These are phyloP conservation scores for Philopedon plagiatum DNA, from an alignment of 2,888 invertebrate species.

Conservation along the genomic window DNA sequence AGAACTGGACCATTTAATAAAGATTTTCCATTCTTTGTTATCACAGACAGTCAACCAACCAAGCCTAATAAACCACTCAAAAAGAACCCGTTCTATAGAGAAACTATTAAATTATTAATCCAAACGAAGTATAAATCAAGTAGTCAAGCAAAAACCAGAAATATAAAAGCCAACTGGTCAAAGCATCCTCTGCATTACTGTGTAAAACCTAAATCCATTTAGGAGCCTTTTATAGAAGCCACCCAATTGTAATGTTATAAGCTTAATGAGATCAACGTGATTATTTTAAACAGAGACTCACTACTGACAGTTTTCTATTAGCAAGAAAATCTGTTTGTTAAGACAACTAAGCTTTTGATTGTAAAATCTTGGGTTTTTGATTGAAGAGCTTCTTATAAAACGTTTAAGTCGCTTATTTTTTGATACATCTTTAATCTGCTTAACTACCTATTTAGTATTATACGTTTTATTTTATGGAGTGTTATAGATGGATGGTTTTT, in stretches of 20 bases:
- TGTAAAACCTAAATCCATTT: slow-evolving; percentile 42
- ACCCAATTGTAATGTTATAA: slow-evolving; percentile 42
- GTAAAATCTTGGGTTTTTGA: background rate
- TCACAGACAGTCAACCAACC: background rate
- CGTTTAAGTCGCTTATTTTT: slow-evolving; percentile 4
- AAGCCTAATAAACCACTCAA: background rate
- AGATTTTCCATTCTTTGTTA: background rate
- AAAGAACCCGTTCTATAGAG: background rate
- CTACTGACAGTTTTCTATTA: slow-evolving; percentile 25
- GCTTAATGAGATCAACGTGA: slow-evolving; percentile 42
- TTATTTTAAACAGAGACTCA: slow-evolving; percentile 28
- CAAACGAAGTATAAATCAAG: background rate
- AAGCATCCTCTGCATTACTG: slow-evolving; percentile 11
- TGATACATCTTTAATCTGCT: background rate
- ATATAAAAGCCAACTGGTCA: slow-evolving; percentile 15
- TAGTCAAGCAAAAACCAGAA: slow-evolving; percentile 15
- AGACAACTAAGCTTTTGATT: slow-evolving; percentile 17
- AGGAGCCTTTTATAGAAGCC: slow-evolving; percentile 42
- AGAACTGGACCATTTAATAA: background rate
- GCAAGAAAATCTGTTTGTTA: slow-evolving; percentile 16
- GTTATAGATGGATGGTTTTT: background rate
- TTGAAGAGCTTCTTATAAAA: background rate
- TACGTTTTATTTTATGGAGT: background rate
- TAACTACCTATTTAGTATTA: background rate
- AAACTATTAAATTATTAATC: slow-evolving; percentile 1